These are phyloP conservation scores for Mus spicilegus DNA, from an alignment of 2,113 vertebrate genomes.

Conservation along the genomic window DNA sequence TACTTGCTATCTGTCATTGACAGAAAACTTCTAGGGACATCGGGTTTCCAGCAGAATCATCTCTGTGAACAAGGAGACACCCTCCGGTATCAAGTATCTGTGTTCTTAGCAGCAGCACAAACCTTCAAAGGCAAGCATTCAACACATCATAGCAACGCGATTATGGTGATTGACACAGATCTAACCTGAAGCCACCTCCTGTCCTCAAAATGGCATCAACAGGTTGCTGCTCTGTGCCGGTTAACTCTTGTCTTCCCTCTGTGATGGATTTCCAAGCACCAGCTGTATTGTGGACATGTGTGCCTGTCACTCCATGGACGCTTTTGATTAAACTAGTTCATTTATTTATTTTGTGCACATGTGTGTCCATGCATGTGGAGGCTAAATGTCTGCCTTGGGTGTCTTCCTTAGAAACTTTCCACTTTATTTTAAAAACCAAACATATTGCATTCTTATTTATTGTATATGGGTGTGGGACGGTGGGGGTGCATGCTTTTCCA, in stretches of 20 bases:
- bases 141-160: neutral
- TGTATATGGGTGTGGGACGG: neutral
- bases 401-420: too few species aligned
- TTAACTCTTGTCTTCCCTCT: neutral
- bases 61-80: neutral
- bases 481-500: neutral
- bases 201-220: neutral
- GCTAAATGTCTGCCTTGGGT: neutral
- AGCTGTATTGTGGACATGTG: rapidly evolving
- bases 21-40: conserved; percentile 16
- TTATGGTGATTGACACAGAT: neutral
- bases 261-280: neutral
- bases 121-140: neutral
- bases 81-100: neutral
- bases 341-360: too few species aligned
- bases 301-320: neutral
- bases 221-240: neutral
- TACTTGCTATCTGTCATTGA: neutral
- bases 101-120: neutral
- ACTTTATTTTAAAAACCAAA: neutral
- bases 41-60: neutral
- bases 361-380: neutral
- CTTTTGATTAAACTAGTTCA: neutral
- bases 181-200: neutral
- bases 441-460: neutral